Evolutionary conservation across 2,888 invertebrate species (phyloP).

Genomic region (Podotricha telesiphe): DNA sequence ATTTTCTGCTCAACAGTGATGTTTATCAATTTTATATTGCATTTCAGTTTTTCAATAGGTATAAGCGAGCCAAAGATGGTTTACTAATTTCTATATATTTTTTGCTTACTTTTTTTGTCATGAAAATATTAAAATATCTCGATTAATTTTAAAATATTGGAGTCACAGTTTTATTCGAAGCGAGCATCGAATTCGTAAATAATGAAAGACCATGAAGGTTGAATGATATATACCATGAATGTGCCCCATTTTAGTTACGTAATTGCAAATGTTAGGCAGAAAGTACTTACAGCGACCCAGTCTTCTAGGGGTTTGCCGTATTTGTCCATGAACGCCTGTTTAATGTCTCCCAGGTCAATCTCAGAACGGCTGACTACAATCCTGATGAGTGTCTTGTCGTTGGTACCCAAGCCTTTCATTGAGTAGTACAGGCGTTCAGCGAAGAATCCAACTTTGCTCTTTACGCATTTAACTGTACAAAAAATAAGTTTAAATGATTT

Average conservation of each 20-base stretch:
- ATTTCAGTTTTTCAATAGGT: too few relatives aligned
- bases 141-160: background rate
- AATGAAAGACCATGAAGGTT: background rate
- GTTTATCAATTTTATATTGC: background rate
- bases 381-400: conserved; percentile 95
- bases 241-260: conserved; percentile 3
- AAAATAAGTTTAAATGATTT: background rate
- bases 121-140: background rate
- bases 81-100: background rate
- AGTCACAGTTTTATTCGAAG: background rate
- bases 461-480: conserved; percentile 90
- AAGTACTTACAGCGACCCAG: conserved; percentile 90
- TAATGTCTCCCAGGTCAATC: conserved; percentile 96
- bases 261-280: conserved; percentile 8
- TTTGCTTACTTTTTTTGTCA: background rate
- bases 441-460: conserved; percentile 95
- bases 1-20: conserved; percentile 22
- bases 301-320: conserved; percentile 92
- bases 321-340: conserved; percentile 92
- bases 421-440: conserved; percentile 94
- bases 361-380: conserved; percentile 95
- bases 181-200: conserved; percentile 1
- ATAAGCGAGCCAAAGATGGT: background rate
- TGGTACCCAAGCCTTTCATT: conserved; percentile 95
- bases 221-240: conserved; percentile 8